Evolutionary conservation across 2,113 vertebrate genomes (phyloP).

Genomic region (Paralichthys olivaceus): DNA sequence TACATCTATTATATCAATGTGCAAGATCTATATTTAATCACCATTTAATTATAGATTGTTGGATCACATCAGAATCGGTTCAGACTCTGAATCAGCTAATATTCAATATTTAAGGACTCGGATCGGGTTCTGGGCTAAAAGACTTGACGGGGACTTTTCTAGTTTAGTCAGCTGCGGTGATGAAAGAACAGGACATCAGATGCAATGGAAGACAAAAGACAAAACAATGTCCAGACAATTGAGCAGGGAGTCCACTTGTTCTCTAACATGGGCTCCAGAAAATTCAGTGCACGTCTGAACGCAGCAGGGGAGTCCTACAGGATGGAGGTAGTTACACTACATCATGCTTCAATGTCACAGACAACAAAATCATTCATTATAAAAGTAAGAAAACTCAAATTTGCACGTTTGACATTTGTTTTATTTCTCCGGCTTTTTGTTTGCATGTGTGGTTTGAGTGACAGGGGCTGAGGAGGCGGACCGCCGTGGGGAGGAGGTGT

Average conservation of each 20-base stretch:
- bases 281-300: too few species aligned
- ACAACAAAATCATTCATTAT: too few species aligned
- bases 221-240: too few species aligned
- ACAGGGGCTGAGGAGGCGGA: conserved; percentile 13
- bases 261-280: too few species aligned
- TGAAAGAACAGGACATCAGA: neutral
- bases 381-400: too few species aligned
- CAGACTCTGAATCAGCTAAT: neutral
- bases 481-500: conserved; percentile 24
- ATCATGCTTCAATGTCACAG: too few species aligned
- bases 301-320: too few species aligned
- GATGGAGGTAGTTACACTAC: too few species aligned
- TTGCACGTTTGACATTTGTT: too few species aligned
- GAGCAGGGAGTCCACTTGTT: too few species aligned
- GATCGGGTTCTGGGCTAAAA: neutral
- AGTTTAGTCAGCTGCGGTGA: neutral
- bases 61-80: neutral
- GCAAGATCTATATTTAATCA: neutral
- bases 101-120: neutral
- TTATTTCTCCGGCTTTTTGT: neutral
- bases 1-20: neutral
- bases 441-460: conserved; percentile 30
- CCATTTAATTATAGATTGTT: neutral
- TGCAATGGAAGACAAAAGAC: neutral
- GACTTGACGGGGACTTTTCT: neutral